A percentile compares a stretch with the other conserved stretches of the same genome.
Evolutionary conservation across 2,113 vertebrate species (phyloP).

Genomic region (Pygoscelis antarcticus): DNA sequence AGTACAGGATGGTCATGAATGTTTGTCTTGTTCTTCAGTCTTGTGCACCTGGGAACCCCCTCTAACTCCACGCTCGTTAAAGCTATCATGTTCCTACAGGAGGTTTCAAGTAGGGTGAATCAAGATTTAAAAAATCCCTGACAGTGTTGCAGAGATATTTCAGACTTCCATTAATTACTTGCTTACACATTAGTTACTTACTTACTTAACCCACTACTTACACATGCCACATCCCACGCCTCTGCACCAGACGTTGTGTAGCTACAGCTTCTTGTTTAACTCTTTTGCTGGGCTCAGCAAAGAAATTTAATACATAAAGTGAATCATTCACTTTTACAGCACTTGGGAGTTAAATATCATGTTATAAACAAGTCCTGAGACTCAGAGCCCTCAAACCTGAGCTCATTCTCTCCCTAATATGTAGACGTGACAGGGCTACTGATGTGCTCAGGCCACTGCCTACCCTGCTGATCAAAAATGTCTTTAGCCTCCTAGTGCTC

Average conservation of each 20-base stretch:
- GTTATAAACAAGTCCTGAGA: neutral
- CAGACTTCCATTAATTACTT: neutral
- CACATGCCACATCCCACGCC: neutral
- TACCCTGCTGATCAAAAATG: neutral
- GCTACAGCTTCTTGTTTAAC: neutral
- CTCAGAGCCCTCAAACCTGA: neutral
- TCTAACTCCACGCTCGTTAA: neutral
- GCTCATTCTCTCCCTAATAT: neutral
- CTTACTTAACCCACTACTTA: neutral
- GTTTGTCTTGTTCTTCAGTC: neutral
- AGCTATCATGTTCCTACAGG: neutral
- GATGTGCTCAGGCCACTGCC: neutral
- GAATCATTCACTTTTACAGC: neutral
- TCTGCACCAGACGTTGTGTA: neutral
- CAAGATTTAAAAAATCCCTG: neutral
- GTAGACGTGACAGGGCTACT: neutral
- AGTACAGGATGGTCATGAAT: neutral
- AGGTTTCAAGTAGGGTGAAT: neutral
- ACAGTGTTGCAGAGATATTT: neutral
- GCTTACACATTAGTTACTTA: neutral
- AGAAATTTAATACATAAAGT: neutral
- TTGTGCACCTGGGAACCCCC: fast-evolving
- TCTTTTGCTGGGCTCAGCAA: neutral
- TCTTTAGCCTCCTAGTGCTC: neutral
- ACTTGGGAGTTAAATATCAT: neutral